A percentile compares a stretch with the other conserved stretches of the same genome.
phyloP scores from a whole-genome alignment of 1,140 invertebrate genomes.

The Antheraea pernyi region DNA sequence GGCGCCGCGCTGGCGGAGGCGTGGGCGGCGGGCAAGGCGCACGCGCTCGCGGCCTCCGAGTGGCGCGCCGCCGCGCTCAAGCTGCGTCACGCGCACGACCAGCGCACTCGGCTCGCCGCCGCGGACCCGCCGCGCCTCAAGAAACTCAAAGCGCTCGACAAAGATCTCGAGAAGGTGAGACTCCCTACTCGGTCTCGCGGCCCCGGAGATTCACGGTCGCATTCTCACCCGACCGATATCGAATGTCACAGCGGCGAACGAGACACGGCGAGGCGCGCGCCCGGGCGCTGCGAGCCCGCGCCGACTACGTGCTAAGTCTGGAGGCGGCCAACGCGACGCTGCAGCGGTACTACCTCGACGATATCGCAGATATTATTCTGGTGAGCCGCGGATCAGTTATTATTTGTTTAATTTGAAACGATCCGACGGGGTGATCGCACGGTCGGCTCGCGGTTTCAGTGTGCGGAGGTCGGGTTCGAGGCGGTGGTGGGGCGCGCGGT shows the following conservation, averaged over 20 bases:
- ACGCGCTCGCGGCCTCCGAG: conserved; percentile 85
- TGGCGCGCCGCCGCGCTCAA: conserved; percentile 93
- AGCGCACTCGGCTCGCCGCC: conserved; percentile 82
- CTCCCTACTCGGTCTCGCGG: background rate
- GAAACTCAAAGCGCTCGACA: conserved; percentile 94
- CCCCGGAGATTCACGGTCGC: background rate
- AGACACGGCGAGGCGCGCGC: conserved; percentile 95
- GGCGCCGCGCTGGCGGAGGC: conserved; percentile 95
- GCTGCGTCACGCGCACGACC: conserved; percentile 89
- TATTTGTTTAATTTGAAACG: too few relatives aligned
- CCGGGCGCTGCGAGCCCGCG: conserved; percentile 95
- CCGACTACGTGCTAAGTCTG: conserved; percentile 96
- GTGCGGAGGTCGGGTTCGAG: conserved; percentile 64
- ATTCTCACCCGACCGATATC: background rate
- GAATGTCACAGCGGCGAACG: conserved; percentile 86
- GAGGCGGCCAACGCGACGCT: conserved; percentile 97
- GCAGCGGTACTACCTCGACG: conserved; percentile 98
- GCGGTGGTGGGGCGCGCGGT: conserved; percentile 51
- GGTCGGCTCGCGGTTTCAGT: conserved; percentile 29
- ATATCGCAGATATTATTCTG: conserved; percentile 97
- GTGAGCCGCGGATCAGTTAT: conserved; percentile 81
- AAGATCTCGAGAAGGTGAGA: conserved; percentile 94
- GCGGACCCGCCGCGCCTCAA: conserved; percentile 79
- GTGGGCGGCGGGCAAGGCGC: conserved; percentile 96
- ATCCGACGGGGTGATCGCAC: background rate